Conservation (phyloP, 2,888 invertebrate species). For the Conomelus anceps region DNA sequence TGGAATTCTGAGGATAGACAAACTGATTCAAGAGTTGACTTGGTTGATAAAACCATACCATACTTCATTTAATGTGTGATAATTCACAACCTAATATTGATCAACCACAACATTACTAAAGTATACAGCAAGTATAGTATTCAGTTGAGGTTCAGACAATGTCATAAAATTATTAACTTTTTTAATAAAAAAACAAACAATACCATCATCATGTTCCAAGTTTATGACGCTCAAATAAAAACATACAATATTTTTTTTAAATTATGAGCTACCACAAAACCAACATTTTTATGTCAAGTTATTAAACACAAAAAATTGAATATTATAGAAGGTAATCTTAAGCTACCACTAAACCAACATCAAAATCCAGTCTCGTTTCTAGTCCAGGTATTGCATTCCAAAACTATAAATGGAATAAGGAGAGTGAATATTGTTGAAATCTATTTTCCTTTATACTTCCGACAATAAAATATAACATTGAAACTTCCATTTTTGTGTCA, state of each 20-base stretch:
- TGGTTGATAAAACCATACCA: too few relatives aligned
- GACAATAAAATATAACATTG: neutral
- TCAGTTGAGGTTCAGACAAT: neutral
- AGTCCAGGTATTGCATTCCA: neutral
- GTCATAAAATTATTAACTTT: neutral
- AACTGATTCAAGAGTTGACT: neutral
- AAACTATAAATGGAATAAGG: neutral
- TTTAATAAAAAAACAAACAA: neutral
- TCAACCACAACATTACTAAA: neutral
- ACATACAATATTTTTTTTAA: too few relatives aligned
- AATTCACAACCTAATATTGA: neutral
- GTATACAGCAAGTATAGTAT: neutral
- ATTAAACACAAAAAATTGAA: neutral
- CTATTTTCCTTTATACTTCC: neutral
- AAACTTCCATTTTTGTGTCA: neutral
- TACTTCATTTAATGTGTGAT: neutral
- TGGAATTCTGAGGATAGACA: neutral
- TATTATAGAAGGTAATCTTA: neutral
- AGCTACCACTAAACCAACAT: neutral
- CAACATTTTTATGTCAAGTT: too few relatives aligned
- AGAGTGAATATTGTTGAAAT: neutral
- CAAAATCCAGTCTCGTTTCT: neutral
- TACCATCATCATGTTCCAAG: neutral
- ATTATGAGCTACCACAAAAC: too few relatives aligned
- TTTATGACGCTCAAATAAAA: too few relatives aligned